Base-by-base conservation (phyloP, 23 tunicate species). In the Halocynthia aurantium region DNA sequence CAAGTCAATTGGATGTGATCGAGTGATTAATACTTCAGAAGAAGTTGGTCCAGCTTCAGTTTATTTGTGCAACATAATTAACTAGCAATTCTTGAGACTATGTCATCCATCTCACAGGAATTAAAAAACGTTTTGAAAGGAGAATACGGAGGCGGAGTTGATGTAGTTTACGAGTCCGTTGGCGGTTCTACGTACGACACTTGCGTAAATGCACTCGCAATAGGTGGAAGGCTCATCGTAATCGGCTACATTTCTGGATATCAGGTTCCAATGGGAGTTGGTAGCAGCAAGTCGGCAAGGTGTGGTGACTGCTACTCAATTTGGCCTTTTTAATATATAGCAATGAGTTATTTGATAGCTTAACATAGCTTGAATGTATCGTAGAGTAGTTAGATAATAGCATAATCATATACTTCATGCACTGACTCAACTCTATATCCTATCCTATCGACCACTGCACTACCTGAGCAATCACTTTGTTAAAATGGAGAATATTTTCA, bases 231-330 rank as follows among this genome's bases (percentile, higher is more conserved):
- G 44, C 70, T 86, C 53, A 85, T 96, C 6, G 91, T 84, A 52
- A 96, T 89, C 55, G 99, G 99, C 7, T 96, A 89, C 71, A 89
- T 96, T 8, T 86, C 94, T 10, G 91, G 96, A 22, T 96, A 96
- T 58, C 90, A 88, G 52, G 85, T 81, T 4, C 81, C 85, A 8
- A 92, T 86, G 96, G 89, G 89, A 55, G 91, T 92, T 6, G 91
- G 75, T 22, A 73, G 5, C 69, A 52, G 65, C 19, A 91, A 80
- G 40, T 85, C 80, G 53, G 97, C 91, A 17, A 91, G 91, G 97
- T 91, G 62, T 51, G 84, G 72, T 67, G 22, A 2, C 22, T 31
- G 44, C 44, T 31, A 31, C 44, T 31, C 4, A 65, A 65, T 51
- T 66, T 22, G 6, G 4, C 50, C n/a, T 15, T 18, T 0, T 60